Base-by-base conservation (phyloP, 2,888 invertebrate species). In the Cremastinae sp. region DNA sequence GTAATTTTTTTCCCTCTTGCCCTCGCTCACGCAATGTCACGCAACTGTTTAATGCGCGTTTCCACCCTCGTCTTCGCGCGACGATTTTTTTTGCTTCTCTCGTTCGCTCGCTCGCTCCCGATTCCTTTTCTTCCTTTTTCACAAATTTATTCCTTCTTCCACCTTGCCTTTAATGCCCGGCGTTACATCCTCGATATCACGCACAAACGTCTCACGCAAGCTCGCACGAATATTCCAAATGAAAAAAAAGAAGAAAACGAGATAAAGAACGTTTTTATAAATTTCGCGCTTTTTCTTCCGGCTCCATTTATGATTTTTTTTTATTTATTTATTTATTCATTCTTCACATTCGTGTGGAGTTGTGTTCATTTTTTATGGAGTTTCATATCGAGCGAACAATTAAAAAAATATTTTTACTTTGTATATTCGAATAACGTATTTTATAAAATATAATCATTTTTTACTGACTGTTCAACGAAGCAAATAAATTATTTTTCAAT, bases 11-110 rank as follows among this genome's bases (percentile, higher is more conserved):
- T 59, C 41, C 49, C 41, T 35, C 35, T 37, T 20, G 9, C 43
- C 58, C 28, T 39, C 12, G 35, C 72, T 76, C 75, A 64, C 75
- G 72, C 75, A 76, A 68, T 64, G 64, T 74, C 73, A 72, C 64
- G 69, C 76, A 73, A 73, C 72, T 65, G 62, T 76, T 72, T 68
- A 72, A 72, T 69, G 68, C 73, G 55, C 65, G 51, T 61, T 58
- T 59, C 59, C 41, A 64, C 73, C 64, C 73, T 69, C 73, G 69
- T 73, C 76, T 69, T 70, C 53, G 43, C 45, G 45, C 58, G 16
- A 47, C 59, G 20, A 55, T 64, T 53, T 69, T 61, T 62, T 64
- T 35, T 49, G 1, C 43, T 16, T 39, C 58, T 22, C 37, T 35
- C 7, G 12, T 45, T 47, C 45, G 7, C 14, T 16, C 14, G 16